Percentiles rank a stretch among this genome's conserved stretches.
Evolutionary conservation across 2,113 vertebrate species (phyloP).

Genomic region (Pachyramphus minor): DNA sequence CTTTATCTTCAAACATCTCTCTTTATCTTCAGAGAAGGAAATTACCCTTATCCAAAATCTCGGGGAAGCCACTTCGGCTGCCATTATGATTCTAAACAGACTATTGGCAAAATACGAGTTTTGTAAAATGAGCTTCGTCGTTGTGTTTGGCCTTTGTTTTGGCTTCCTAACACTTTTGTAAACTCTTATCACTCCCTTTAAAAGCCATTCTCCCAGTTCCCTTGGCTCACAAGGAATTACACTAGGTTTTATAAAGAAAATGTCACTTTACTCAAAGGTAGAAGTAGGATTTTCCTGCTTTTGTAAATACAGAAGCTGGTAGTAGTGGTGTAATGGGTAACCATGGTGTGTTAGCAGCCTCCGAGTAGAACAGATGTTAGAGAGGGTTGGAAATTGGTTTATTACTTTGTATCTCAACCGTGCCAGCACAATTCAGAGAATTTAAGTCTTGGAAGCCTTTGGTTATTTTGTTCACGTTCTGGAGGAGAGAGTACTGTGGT

Average conservation of each 20-base stretch:
- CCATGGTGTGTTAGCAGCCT: rapidly evolving
- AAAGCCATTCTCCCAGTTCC: background rate
- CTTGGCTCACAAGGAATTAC: background rate
- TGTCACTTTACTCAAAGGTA: background rate
- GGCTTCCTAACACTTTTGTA: background rate
- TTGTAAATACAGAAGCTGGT: background rate
- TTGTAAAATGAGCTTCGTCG: background rate
- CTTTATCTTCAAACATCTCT: background rate
- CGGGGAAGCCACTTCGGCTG: background rate
- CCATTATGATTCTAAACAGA: background rate
- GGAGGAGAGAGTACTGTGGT: rapidly evolving
- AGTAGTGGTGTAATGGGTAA: background rate
- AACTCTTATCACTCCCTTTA: background rate
- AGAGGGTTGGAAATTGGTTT: background rate
- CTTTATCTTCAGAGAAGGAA: background rate
- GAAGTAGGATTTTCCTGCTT: background rate
- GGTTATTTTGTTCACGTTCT: background rate
- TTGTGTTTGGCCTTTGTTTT: background rate
- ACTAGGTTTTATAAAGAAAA: background rate
- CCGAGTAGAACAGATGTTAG: background rate
- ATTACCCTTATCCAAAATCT: background rate
- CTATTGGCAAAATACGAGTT: background rate
- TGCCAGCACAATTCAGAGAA: background rate
- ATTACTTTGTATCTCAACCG: background rate
- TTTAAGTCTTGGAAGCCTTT: background rate